Evolutionary conservation across 2,113 vertebrate genomes (phyloP), one percentile per base, ranked within the genome.

Genomic region (Hepsetus odoe): DNA sequence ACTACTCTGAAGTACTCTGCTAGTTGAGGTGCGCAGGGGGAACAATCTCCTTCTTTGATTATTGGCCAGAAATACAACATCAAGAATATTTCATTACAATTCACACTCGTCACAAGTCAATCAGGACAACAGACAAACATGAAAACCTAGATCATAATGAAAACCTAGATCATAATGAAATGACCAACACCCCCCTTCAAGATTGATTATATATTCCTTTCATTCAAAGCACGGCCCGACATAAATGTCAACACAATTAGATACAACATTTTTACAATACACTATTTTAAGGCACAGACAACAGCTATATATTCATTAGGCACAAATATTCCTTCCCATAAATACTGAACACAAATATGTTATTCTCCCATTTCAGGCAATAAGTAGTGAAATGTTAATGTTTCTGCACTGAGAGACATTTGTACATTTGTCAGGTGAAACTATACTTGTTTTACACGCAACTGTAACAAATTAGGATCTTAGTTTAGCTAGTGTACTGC

Each of bases 241-340:
- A n/a, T 62, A 9, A 62, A 28, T n/a, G 49, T 44, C 20, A 38
- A 70, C 61, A 32, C 22, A 32, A 49, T 46, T n/a, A n/a, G n/a
- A n/a, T n/a, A n/a, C n/a, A n/a, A n/a, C n/a, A n/a, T n/a, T n/a
- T n/a, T n/a, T n/a, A n/a, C n/a, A n/a, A n/a, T n/a, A n/a, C n/a
- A n/a, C n/a, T n/a, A n/a, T 9, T 66, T 62, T 51, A 61, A 62
- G 42, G 55, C 69, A 62, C 64, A 28, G n/a, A 78, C 65, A 66
- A 66, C 46, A 67, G 33, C 24, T 38, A 77, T 69, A 72, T 72
- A 69, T 77, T 77, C 58, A 46, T 69, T 51, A 70, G 76, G 76
- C 56, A 78, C 56, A 40, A 51, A 62, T 62, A 78, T 53, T 72
- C 10, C 62, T 38, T 51, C 16, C 14, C 9, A 69, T 8, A 64